Conservation (phyloP, 2,113 vertebrate species). For the Tautogolabrus adspersus region DNA sequence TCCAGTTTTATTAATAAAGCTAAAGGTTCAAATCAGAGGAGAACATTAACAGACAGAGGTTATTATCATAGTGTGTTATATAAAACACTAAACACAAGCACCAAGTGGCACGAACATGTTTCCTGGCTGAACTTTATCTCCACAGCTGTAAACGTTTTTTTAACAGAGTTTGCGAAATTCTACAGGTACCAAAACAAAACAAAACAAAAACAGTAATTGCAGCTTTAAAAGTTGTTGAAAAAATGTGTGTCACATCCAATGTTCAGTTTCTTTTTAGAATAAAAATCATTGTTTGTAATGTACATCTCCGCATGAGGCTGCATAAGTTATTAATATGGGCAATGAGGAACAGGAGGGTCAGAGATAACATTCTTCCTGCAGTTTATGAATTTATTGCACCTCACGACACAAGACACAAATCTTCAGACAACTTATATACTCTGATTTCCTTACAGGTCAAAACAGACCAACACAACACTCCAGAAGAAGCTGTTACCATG, state of each 20-base stretch:
- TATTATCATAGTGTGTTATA: background rate
- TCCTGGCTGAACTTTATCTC: background rate
- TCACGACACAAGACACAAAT: background rate
- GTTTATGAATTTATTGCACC: conserved; percentile 51
- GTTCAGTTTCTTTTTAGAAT: background rate
- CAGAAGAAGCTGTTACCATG: too few species aligned
- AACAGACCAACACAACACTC: background rate
- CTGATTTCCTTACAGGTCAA: background rate
- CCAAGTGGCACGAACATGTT: background rate
- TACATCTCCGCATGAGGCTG: background rate
- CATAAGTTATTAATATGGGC: background rate
- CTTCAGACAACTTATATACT: background rate
- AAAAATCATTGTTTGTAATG: background rate
- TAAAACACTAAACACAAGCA: background rate
- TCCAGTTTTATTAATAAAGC: background rate
- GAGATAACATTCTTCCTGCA: conserved; percentile 6
- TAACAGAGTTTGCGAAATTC: background rate
- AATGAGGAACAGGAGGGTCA: background rate
- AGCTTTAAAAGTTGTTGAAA: too few species aligned
- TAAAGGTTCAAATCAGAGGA: background rate
- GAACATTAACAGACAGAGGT: background rate
- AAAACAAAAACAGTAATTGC: too few species aligned
- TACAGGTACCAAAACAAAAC: background rate
- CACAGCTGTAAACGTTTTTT: background rate
- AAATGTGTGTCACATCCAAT: background rate